phyloP scores from a whole-genome alignment of 2,888 invertebrate species.

The Apodemia zela region DNA sequence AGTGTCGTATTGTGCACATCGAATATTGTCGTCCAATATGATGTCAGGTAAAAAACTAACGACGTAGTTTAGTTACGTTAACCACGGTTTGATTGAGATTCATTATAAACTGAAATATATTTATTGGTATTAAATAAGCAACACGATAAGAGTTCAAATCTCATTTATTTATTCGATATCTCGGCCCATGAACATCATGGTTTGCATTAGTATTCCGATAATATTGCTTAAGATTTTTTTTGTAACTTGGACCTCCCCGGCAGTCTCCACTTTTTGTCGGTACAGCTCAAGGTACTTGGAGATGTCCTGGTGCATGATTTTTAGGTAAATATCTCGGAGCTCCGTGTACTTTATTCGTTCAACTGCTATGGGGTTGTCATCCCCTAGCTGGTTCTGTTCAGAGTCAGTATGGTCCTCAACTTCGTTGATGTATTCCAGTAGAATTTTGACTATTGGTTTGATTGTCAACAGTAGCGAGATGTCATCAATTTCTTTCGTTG shows the following conservation, averaged over 20 bases:
- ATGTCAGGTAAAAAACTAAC: background rate
- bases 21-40: no score
- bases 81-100: background rate
- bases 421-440: constrained; percentile 13
- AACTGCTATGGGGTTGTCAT: constrained; percentile 4
- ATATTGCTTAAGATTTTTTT: constrained; percentile 1
- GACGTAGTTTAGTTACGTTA: background rate
- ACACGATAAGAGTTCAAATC: background rate
- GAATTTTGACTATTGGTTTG: constrained; percentile 9
- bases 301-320: constrained; percentile 4
- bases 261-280: constrained; percentile 13
- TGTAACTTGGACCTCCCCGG: background rate
- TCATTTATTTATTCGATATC: constrained; percentile 1
- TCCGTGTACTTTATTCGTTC: constrained; percentile 8
- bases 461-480: constrained; percentile 10
- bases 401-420: constrained; percentile 13
- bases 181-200: background rate
- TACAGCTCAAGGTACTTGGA: constrained; percentile 6
- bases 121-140: background rate
- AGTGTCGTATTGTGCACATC: no score
- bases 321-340: constrained; percentile 7
- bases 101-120: constrained; percentile 5
- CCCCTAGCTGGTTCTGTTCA: constrained; percentile 12
- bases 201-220: background rate
- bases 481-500: constrained; percentile 7